A percentile compares a stretch with the other conserved stretches of the same genome.
phyloP scores from a whole-genome alignment of 2,888 invertebrate genomes.

The Coleophora deauratella region DNA sequence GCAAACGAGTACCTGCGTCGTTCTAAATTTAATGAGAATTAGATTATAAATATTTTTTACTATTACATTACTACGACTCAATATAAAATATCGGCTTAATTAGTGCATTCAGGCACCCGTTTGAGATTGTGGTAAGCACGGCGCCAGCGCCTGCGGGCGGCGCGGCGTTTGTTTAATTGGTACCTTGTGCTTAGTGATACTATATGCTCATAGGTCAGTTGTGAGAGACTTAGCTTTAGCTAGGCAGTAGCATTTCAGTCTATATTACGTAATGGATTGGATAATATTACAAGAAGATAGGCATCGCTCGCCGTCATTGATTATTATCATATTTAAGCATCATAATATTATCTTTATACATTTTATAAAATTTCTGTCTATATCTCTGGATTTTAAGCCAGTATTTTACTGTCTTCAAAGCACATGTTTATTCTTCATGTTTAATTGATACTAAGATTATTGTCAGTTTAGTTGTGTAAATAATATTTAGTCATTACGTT shows the following conservation, averaged over 20 bases:
- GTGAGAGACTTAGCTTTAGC: constrained; percentile 65
- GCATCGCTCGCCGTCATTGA: constrained; percentile 33
- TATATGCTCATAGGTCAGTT: constrained; percentile 67
- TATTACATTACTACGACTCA: constrained; percentile 39
- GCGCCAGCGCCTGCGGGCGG: too few species aligned
- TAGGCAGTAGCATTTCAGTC: constrained; percentile 53
- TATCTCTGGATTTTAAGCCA: too few species aligned
- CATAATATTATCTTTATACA: background rate
- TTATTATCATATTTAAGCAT: constrained; percentile 14
- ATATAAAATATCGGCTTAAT: constrained; percentile 44
- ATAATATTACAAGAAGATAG: constrained; percentile 14
- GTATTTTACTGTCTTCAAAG: too few species aligned
- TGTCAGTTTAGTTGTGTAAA: constrained; percentile 37
- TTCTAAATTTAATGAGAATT: constrained; percentile 52
- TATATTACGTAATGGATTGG: constrained; percentile 34
- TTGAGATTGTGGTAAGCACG: constrained; percentile 21
- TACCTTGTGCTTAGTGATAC: constrained; percentile 66
- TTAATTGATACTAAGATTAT: too few species aligned
- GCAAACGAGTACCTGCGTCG: constrained; percentile 40
- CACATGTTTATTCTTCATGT: too few species aligned
- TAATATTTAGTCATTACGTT: constrained; percentile 48
- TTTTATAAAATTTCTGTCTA: too few species aligned
- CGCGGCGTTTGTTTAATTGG: constrained; percentile 40
- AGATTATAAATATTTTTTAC: constrained; percentile 54
- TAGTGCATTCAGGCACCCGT: constrained; percentile 35